Base-by-base conservation (phyloP, 2,888 invertebrate species). In the Ethmia dodecea region DNA sequence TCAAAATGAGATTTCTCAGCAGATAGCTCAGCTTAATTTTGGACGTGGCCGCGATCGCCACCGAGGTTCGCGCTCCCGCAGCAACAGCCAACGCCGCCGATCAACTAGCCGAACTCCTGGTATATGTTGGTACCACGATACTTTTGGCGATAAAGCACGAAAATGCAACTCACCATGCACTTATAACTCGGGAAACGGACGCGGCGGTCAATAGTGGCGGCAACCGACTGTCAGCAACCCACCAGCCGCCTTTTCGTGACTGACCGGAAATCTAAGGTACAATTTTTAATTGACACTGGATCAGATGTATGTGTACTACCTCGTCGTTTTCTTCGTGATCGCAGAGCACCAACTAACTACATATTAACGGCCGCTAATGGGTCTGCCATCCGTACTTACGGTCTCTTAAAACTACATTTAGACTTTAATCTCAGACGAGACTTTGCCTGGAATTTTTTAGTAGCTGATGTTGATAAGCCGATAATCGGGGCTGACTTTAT, bases 61-160 rank as follows among this genome's bases (percentile, higher is more conserved):
- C 20, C 1, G 20, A 20, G 8, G n/a, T 20, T 20, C 20, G 1
- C 8, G 20, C 2, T 20, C 20, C 8, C 8, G 20, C 8, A 20
- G 28, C 28, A 5, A 13, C 8, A 28, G 9, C 12, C 28, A 12
- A 1, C 6, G 28, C n/a, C 12, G 13, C 12, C 12, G 28, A n/a
- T 13, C 4, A 5, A 12, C 8, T 1, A 11, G 13, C 6, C 8
- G 5, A 28, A 20, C 20, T 9, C 28, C 28, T 13, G 28, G 28
- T 28, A 28, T 28, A 13, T 28, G 28, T n/a, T 28, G 28, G 28
- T 28, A 28, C 13, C 28, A 28, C n/a, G 5, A n/a, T 28, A 28
- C 5, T 13, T 28, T 28, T 13, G 8, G 12, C 8, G 28, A 28
- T 6, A 28, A 13, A n/a, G 28, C 28, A 8, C 12, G 8, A 2